Conservation (phyloP, 2,113 vertebrate genomes). For the Oreochromis niloticus region DNA sequence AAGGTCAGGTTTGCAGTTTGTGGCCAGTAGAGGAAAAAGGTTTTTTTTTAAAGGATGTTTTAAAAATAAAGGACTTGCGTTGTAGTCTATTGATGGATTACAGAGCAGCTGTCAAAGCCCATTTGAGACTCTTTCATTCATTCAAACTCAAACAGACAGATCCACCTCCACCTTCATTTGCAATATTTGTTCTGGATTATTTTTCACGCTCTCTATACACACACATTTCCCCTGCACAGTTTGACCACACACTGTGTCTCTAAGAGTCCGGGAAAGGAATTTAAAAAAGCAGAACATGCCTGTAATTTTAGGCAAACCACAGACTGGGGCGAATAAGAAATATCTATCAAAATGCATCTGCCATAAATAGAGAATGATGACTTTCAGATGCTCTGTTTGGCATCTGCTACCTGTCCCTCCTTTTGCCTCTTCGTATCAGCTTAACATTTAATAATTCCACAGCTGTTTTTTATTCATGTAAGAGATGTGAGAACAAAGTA, state of each 20-base stretch:
- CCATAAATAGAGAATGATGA: neutral
- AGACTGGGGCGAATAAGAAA: accelerated
- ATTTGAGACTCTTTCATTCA: neutral
- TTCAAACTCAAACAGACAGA: neutral
- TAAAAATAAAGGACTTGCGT: neutral
- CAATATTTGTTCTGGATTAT: neutral
- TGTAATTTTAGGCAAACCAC: neutral
- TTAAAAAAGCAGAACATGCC: neutral
- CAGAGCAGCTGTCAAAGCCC: neutral
- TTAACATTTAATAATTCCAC: neutral
- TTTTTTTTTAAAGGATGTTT: neutral
- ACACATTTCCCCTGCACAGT: neutral
- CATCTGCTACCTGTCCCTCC: neutral
- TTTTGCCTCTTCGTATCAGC: neutral
- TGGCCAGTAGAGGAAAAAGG: neutral
- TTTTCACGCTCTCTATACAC: constrained; percentile 7
- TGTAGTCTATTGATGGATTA: constrained; percentile 13
- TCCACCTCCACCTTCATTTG: constrained; percentile 4
- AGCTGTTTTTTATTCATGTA: neutral
- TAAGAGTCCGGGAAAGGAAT: neutral
- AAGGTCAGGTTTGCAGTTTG: neutral
- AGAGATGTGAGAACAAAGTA: neutral
- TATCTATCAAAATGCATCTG: neutral
- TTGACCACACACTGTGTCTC: neutral
- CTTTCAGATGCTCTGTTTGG: neutral